Conservation (phyloP, 1,140 invertebrate species). For the Ceratoteleas bidentatus region DNA sequence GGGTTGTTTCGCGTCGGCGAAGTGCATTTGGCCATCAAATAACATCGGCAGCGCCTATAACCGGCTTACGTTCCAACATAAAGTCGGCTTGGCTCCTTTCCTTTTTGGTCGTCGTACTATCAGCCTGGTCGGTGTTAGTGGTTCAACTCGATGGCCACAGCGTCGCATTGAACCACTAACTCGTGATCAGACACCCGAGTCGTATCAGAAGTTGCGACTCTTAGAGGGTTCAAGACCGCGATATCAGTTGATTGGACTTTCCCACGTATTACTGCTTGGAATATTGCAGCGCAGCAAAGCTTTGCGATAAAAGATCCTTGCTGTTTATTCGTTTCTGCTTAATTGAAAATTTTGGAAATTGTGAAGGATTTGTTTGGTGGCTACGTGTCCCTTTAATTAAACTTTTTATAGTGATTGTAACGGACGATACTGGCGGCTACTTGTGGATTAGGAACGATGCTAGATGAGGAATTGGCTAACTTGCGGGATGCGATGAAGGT, state of each 20-base stretch:
- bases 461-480: constrained; percentile 42
- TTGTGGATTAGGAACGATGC: constrained; percentile 58
- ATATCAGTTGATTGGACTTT: constrained; percentile 81
- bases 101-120: constrained; percentile 72
- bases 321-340: constrained; percentile 32
- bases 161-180: constrained; percentile 79
- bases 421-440: constrained; percentile 22
- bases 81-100: constrained; percentile 77
- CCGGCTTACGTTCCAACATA: constrained; percentile 81
- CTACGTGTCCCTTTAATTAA: constrained; percentile 47
- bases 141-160: constrained; percentile 56
- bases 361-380: constrained; percentile 12
- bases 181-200: constrained; percentile 79
- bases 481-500: constrained; percentile 45
- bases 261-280: constrained; percentile 50
- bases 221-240: constrained; percentile 76
- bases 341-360: constrained; percentile 48
- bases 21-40: constrained; percentile 83
- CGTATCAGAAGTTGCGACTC: constrained; percentile 80
- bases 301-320: constrained; percentile 27
- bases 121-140: constrained; percentile 57
- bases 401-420: constrained; percentile 48
- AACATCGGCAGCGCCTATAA: constrained; percentile 82
- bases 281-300: constrained; percentile 36
- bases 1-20: constrained; percentile 65